A percentile compares a stretch with the other conserved stretches of the same genome.
phyloP scores from a whole-genome alignment of 2,797 vertebrate genomes.

The Lagodon rhomboides region DNA sequence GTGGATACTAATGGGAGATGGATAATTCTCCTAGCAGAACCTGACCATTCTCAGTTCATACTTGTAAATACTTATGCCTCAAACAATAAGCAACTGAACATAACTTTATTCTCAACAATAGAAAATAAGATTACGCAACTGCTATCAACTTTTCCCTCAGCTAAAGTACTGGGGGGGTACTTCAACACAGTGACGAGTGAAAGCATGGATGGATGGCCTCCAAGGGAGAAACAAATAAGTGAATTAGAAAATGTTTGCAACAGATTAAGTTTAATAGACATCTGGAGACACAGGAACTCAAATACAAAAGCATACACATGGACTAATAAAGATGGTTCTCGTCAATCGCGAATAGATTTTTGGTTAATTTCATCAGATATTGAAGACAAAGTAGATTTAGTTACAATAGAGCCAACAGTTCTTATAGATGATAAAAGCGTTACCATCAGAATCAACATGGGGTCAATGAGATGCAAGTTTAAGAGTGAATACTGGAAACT shows the following conservation, averaged over 20 bases:
- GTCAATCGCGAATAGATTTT: neutral
- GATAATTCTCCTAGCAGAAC: too few relatives aligned
- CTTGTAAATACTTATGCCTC: too few relatives aligned
- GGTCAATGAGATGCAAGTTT: too few relatives aligned
- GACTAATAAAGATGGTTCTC: neutral
- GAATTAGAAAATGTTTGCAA: too few relatives aligned
- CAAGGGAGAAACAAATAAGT: too few relatives aligned
- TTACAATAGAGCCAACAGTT: neutral
- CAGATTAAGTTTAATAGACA: neutral
- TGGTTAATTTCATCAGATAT: neutral
- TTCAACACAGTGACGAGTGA: conserved; percentile 1
- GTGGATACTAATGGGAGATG: too few relatives aligned
- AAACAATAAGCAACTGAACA: neutral
- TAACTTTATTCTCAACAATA: neutral
- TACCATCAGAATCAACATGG: too few relatives aligned
- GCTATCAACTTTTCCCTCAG: neutral
- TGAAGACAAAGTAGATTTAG: neutral
- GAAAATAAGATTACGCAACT: neutral
- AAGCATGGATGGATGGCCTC: neutral
- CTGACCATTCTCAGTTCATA: too few relatives aligned
- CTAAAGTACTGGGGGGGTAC: neutral
- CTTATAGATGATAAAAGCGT: too few relatives aligned
- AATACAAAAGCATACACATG: neutral
- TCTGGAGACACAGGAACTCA: neutral
- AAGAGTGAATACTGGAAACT: too few relatives aligned